Base-by-base conservation (phyloP, 2,113 vertebrate genomes). In the Planiliza haematocheilus region DNA sequence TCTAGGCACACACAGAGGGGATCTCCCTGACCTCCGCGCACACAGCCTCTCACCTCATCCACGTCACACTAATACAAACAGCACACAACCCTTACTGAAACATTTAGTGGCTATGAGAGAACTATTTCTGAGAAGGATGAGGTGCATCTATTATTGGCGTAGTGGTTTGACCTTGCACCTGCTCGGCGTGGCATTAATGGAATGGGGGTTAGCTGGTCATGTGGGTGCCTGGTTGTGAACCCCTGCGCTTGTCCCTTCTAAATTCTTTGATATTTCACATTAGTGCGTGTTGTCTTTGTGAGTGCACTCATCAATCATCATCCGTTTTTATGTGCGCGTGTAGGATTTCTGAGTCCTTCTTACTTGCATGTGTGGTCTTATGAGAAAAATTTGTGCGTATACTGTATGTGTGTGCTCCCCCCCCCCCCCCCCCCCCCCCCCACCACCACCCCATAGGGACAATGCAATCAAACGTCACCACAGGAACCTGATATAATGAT, bases 401-500 rank as follows among this genome's bases (percentile, higher is more conserved):
- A 51, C 34, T 72, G 81, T 53, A 57, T 78, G 72, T 79, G 77
- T 81, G 83, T 81, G 75, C 70, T 66, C 77, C 70, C 71, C 80
- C 75, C 76, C 83, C 51, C 84, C 79, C 55, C 79, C 81, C 51
- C 89, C 90, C 87, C 87, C 3, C 50, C 63, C 17, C 42, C 70
- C 48, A n/a, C n/a, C 55, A 0, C 91, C 37, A 37, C 63, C 73
- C 94, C 50, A 80, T 94, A 42, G 85, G 18, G 80, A 93, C 89
- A 85, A 88, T 37, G 93, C 94, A 92, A 94, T 94, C 95, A 94
- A 91, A 94, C 83, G 73, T 92, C 70, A 55, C 94, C 84, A 62
- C 91, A 61, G 88, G 93, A 94, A 94, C 92, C 81, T 79, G 95
- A 94, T 95, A 94, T 95, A 95, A 96, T 94, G 95, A 96, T 95